phyloP scores from a whole-genome alignment of 2,888 invertebrate genomes.

The Horisme vitalbata region DNA sequence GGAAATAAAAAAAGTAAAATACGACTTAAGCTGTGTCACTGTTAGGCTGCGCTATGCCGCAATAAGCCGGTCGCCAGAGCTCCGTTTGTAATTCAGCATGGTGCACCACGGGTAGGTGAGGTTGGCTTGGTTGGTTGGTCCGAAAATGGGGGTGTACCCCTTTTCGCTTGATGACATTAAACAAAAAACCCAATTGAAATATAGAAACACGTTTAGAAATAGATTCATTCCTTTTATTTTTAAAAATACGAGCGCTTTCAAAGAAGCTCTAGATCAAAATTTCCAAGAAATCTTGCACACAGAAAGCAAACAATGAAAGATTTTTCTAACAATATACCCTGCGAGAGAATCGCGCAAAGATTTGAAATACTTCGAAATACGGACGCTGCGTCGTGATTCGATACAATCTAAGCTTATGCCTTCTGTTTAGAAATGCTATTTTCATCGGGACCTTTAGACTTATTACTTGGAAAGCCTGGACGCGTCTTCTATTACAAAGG shows the following conservation, averaged over 20 bases:
- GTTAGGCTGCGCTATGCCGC: no score
- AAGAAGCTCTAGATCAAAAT: conserved; percentile 1
- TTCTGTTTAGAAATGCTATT: conserved; percentile 31
- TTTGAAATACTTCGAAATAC: conserved; percentile 31
- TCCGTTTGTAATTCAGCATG: no score
- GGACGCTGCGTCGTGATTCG: conserved; percentile 31
- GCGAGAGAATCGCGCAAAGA: conserved; percentile 16
- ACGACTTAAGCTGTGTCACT: no score
- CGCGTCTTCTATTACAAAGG: conserved; percentile 3
- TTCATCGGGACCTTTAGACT: conserved; percentile 14
- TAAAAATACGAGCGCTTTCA: not conserved
- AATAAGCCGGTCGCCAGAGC: no score
- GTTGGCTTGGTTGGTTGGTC: no score
- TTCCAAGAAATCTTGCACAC: conserved; percentile 10
- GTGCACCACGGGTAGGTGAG: no score
- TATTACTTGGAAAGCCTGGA: conserved; percentile 12
- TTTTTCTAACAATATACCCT: conserved; percentile 16
- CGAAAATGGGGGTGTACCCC: no score
- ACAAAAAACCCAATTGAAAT: no score
- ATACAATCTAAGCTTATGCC: conserved; percentile 33
- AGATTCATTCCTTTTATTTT: not conserved
- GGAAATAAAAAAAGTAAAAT: no score
- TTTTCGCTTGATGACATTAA: no score
- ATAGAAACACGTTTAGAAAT: no score
- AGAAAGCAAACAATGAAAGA: conserved; percentile 15